Evolutionary conservation across 2,888 invertebrate species (phyloP).

Genomic region (Chalcosyrphus nemorum): DNA sequence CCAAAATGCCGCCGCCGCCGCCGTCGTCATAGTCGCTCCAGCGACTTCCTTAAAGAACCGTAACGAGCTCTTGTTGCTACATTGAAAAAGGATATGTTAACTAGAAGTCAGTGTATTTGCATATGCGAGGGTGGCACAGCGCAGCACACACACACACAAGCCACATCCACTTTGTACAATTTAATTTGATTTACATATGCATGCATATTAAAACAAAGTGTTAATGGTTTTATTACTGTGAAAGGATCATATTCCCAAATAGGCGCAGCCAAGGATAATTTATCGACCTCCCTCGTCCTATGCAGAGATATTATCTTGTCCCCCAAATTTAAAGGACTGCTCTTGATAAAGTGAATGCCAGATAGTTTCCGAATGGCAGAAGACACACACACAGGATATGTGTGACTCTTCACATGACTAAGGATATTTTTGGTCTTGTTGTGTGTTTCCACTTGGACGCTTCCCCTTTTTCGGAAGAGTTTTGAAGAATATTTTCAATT

Average conservation of each 20-base stretch:
- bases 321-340: constrained; percentile 52
- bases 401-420: constrained; percentile 47
- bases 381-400: constrained; percentile 34
- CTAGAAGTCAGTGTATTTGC: constrained; percentile 16
- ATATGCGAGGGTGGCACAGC: constrained; percentile 6
- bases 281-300: constrained; percentile 35
- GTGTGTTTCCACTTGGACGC: constrained; percentile 68
- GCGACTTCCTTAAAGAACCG: constrained; percentile 60
- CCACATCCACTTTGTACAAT: constrained; percentile 66
- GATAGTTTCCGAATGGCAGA: constrained; percentile 63
- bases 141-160: not conserved
- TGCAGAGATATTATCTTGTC: constrained; percentile 54
- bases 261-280: constrained; percentile 56
- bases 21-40: not conserved
- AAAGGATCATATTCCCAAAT: constrained; percentile 64
- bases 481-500: constrained; percentile 58
- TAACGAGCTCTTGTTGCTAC: constrained; percentile 50
- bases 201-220: constrained; percentile 73
- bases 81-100: constrained; percentile 56
- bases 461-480: constrained; percentile 37
- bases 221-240: constrained; percentile 72
- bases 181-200: constrained; percentile 72
- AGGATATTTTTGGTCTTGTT: constrained; percentile 29
- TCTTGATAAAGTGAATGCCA: constrained; percentile 64
- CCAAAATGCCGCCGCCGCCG: not conserved